Base-by-base conservation (phyloP, 2,888 invertebrate species). In the Polyommatus iphigenia region DNA sequence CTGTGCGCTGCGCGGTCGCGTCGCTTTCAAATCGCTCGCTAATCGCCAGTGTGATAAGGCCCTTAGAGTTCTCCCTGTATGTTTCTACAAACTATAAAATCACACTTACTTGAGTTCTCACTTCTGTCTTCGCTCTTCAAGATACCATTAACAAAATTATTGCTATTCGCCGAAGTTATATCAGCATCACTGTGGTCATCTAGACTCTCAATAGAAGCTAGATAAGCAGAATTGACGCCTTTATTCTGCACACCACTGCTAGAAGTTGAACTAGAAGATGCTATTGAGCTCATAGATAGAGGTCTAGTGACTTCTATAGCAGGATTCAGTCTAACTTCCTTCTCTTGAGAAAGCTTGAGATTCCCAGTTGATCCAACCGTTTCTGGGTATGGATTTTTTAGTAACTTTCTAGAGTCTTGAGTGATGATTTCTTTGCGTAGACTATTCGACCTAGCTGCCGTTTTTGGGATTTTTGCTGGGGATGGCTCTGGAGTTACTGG, bases 171-270 rank as follows among this genome's bases (percentile, higher is more conserved):
- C 15, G 93, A 94, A 2, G 87, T 91, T 82, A 96, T 93, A 83
- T 96, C 96, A 41, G 94, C 96, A 84, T 96, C 97, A 86, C 97
- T 97, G 83, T 97, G 96, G 85, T 97, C 97, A 79, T 97, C 98
- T 83, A 98, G 93, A 83, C 98, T 98, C 88, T 98, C 98, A 77
- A 97, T 97, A 57, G 98, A 98, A 78, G 98, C 98, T 87, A 98
- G 92, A 90, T 98, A 98, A 20, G 97, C 97, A 67, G 96, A 96
- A 83, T 96, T 96, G 82, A 96, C 95, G 82, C 95, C 95, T 85
- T 95, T 95, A 84, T 96, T 95, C 82, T 95, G 95, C 71, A 95
- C 95, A 77, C 95, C 96, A 84, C 95, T 96, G 80, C 95, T 95
- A 1, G 92, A 94, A 7, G 95, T 95, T 0, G 96, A 96, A 79